A percentile compares a stretch with the other conserved stretches of the same genome.
Evolutionary conservation across 2,113 vertebrate species (phyloP).

Genomic region (Periophthalmus modestus): DNA sequence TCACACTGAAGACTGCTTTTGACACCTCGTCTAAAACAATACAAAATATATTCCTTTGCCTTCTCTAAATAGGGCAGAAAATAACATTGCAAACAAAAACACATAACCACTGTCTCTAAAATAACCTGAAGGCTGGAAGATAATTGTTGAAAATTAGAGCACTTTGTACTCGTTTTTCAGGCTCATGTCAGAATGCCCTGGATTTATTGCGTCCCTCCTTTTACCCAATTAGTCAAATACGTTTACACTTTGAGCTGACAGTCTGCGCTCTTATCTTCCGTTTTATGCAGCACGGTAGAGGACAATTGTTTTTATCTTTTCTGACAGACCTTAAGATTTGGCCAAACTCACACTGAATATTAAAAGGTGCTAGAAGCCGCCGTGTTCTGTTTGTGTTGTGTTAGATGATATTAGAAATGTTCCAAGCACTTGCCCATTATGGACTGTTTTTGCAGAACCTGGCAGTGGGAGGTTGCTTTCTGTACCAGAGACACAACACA

Average conservation of each 20-base stretch:
- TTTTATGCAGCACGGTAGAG: constrained; percentile 19
- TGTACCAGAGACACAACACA: constrained; percentile 43
- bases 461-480: constrained; percentile 40
- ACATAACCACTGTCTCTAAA: constrained; percentile 28
- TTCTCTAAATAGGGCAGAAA: constrained; percentile 16
- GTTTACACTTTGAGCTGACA: constrained; percentile 1
- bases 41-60: constrained; percentile 10
- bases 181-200: constrained; percentile 32
- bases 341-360: not conserved
- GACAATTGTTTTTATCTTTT: constrained; percentile 1
- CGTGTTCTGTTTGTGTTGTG: constrained; percentile 23
- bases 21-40: constrained; percentile 29
- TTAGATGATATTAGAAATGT: constrained; percentile 12
- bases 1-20: constrained; percentile 23
- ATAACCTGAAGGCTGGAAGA: constrained; percentile 35
- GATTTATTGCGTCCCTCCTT: not conserved
- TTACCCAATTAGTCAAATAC: constrained; percentile 21
- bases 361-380: not conserved
- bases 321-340: constrained; percentile 1
- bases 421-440: constrained; percentile 40
- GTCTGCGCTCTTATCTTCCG: constrained; percentile 10
- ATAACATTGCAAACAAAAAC: constrained; percentile 24
- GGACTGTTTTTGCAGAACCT: constrained; percentile 53
- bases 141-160: constrained; percentile 43
- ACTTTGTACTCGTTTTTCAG: constrained; percentile 19